These are phyloP conservation scores for Laterallus jamaicensis DNA, from an alignment of 2,113 vertebrate species.

Conservation along the genomic window DNA sequence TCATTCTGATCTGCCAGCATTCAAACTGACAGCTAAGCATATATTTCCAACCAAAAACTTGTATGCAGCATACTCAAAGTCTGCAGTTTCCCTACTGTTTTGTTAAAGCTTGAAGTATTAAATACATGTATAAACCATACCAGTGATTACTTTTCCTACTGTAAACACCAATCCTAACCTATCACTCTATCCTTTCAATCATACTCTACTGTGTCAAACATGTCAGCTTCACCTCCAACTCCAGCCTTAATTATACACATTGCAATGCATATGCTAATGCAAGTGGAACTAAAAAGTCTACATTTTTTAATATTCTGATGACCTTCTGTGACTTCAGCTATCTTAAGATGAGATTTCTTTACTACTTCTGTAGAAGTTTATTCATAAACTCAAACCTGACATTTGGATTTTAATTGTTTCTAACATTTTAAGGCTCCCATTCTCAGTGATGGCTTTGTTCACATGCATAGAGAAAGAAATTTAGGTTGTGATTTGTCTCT, in stretches of 20 bases:
- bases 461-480: not conserved
- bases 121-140: not conserved
- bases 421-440: not conserved
- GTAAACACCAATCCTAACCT: not conserved
- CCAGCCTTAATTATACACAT: not conserved
- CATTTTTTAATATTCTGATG: not conserved
- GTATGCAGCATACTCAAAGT: rapidly evolving
- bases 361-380: not conserved
- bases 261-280: not conserved
- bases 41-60: not conserved
- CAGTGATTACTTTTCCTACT: not conserved
- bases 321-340: not conserved
- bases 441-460: not conserved
- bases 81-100: not conserved
- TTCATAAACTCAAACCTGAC: not conserved
- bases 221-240: not conserved
- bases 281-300: not conserved
- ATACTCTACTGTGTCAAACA: not conserved
- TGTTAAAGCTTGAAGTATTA: not conserved
- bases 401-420: not conserved
- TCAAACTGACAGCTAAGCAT: not conserved
- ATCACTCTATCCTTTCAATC: not conserved
- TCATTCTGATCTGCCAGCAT: not conserved
- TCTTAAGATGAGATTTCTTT: not conserved
- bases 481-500: not conserved